Base-by-base conservation (phyloP, 2,797 vertebrate genomes). In the Gastrophryne carolinensis region DNA sequence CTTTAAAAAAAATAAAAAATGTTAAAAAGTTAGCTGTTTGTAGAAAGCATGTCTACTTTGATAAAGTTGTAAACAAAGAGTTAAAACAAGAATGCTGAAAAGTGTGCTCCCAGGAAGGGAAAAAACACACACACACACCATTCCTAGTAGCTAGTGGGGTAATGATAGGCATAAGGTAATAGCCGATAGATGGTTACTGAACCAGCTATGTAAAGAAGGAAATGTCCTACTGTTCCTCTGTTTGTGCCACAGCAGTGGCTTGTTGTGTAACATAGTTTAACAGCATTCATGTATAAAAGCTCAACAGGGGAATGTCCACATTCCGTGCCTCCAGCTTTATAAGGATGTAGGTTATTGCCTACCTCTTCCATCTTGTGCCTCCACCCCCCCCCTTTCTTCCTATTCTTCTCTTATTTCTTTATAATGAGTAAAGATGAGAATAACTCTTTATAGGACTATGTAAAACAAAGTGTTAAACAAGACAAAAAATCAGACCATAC, bases 261-360 rank as follows among this genome's bases (percentile, higher is more conserved):
- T 78, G 75, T 78, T 78, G 41, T 65, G 67, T 72, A 54, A 13
- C 30, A 35, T 21, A 78, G 67, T 64, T 78, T 78, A 78, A 65
- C 50, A 47, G 60, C 60, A 65, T 58, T 78, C 37, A 78, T 70
- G 64, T 52, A 78, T 56, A 65, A 39, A 30, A 71, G 60, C 75
- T 50, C 75, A 78, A 78, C 50, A 77, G 75, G 50, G 75, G 61
- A 65, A 71, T 78, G 60, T 58, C 75, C 67, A 78, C 75, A 72
- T 39, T 70, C 32, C 26, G 19, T 53, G 49, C 49, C 50, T 65
- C 64, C 58, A 50, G 60, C 29, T 77, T 77, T 77, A 78, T 52
- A 32, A 58, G 67, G 75, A 64, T 12, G 12, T 24, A 63, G 50
- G 66, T 70, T 72, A 78, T 71, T 64, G 58, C 58, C 54, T 30